These are phyloP conservation scores for Alethe castanea DNA, from an alignment of 2,113 vertebrate genomes.

Conservation along the genomic window DNA sequence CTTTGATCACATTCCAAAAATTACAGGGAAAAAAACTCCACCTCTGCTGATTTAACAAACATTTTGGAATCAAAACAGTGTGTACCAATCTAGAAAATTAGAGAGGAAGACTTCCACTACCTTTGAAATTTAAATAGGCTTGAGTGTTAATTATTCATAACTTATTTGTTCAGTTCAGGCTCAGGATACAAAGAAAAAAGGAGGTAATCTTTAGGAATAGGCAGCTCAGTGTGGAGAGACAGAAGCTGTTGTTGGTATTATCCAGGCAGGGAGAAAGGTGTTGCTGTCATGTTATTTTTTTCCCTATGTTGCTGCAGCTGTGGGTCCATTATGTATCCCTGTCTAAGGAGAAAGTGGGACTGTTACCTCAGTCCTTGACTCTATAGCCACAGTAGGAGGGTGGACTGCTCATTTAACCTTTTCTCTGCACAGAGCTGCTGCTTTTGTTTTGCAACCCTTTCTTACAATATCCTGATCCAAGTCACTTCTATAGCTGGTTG, in stretches of 20 bases:
- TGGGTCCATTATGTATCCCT: neutral
- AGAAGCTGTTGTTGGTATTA: neutral
- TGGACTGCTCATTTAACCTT: neutral
- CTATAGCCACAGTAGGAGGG: neutral
- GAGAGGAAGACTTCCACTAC: neutral
- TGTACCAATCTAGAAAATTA: constrained; percentile 46
- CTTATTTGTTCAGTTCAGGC: constrained; percentile 5
- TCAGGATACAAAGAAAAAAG: neutral
- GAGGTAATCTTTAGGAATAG: neutral
- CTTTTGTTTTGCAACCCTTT: neutral
- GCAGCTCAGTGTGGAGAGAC: neutral
- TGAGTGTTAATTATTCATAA: constrained; percentile 44
- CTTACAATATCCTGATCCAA: neutral
- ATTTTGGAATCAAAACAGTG: constrained; percentile 34
- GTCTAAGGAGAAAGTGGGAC: neutral
- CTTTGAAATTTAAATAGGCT: constrained; percentile 53
- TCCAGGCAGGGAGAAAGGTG: neutral
- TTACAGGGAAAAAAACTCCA: neutral
- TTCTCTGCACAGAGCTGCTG: neutral
- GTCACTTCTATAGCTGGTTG: neutral
- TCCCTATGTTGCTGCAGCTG: neutral
- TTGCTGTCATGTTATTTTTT: neutral
- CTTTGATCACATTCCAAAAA: constrained; percentile 32
- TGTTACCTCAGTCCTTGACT: neutral
- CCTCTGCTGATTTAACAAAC: constrained; percentile 26